phyloP scores from a whole-genome alignment of 1,140 invertebrate species.

The Trichonephila clavata region DNA sequence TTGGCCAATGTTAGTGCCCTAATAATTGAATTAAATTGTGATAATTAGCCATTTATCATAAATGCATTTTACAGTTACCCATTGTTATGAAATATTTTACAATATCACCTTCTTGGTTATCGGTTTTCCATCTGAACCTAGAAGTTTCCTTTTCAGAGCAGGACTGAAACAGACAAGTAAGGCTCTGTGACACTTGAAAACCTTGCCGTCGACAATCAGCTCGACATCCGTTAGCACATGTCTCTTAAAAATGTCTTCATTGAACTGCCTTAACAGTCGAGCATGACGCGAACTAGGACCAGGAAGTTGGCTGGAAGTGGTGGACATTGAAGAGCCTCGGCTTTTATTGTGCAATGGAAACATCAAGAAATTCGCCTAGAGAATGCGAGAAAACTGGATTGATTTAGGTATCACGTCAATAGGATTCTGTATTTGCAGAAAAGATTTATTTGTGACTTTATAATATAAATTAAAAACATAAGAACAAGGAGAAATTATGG shows the following conservation, averaged over 20 bases:
- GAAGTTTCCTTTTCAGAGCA: conserved; percentile 41
- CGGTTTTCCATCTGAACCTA: conserved; percentile 1
- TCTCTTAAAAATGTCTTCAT: conserved; percentile 38
- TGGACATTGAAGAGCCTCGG: not conserved
- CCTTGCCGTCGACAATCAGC: not conserved
- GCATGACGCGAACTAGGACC: conserved; percentile 14
- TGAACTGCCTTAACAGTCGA: conserved; percentile 41
- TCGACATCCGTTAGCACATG: conserved; percentile 64
- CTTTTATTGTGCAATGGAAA: not conserved
- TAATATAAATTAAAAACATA: not conserved
- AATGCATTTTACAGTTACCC: too few relatives aligned
- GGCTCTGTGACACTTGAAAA: conserved; percentile 42
- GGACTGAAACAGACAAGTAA: conserved; percentile 65
- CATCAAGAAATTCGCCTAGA: too few relatives aligned
- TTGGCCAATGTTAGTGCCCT: too few relatives aligned
- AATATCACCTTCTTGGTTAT: not conserved
- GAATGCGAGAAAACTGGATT: too few relatives aligned
- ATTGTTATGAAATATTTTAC: not conserved
- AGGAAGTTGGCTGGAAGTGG: not conserved
- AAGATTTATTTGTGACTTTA: not conserved
- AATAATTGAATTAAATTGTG: too few relatives aligned
- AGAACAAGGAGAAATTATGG: too few relatives aligned
- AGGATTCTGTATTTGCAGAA: too few relatives aligned
- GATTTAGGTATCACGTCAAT: too few relatives aligned
- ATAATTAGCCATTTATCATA: too few relatives aligned